Percentiles rank a stretch among this genome's conserved stretches.
phyloP scores from a whole-genome alignment of 2,797 vertebrate genomes.

The Acanthiza pusilla region DNA sequence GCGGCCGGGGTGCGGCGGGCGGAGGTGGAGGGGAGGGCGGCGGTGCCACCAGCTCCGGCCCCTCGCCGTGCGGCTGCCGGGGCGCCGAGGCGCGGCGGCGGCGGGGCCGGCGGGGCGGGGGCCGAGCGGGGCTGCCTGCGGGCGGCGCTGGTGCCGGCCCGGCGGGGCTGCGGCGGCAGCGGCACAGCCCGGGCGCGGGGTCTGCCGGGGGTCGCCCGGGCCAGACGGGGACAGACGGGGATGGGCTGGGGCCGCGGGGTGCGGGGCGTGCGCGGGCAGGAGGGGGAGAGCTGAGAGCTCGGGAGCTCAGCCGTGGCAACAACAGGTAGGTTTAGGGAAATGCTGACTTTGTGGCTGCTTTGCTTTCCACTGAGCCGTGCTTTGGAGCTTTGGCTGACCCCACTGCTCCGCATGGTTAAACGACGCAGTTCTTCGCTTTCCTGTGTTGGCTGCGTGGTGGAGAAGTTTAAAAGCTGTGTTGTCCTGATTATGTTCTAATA shows the following conservation, averaged over 20 bases:
- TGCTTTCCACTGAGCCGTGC: background rate
- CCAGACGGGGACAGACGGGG: background rate
- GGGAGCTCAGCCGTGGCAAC: background rate
- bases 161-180: too few species aligned
- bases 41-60: background rate
- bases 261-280: background rate
- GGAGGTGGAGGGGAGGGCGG: too few species aligned
- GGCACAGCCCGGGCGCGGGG: too few species aligned
- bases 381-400: background rate
- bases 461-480: background rate
- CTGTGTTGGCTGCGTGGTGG: background rate
- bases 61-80: background rate
- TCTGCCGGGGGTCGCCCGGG: too few species aligned
- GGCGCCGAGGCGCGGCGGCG: too few species aligned
- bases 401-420: fast-evolving
- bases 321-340: background rate
- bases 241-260: background rate
- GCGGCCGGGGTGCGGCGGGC: background rate
- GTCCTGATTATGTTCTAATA: background rate
- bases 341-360: background rate
- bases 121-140: background rate
- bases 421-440: background rate
- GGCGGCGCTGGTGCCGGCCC: background rate
- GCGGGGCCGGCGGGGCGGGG: background rate
- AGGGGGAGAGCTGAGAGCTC: fast-evolving